Percentiles rank a stretch among this genome's conserved stretches.
phyloP scores from a whole-genome alignment of 2,797 vertebrate genomes.

The Garrulus glandarius region DNA sequence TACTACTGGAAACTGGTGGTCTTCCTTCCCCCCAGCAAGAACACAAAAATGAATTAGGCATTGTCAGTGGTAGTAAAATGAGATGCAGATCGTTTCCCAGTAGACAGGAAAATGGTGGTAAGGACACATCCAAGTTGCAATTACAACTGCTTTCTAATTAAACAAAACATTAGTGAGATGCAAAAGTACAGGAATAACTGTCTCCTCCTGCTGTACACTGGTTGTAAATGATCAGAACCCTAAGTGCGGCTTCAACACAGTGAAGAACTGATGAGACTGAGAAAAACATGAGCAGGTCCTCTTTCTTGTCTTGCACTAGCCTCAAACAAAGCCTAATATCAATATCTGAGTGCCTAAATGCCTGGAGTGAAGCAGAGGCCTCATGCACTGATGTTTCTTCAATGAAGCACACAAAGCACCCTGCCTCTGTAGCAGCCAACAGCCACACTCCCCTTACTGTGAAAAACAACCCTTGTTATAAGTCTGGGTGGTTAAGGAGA shows the following conservation, averaged over 20 bases:
- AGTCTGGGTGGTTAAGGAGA: too few relatives aligned
- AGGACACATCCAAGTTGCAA: fast-evolving
- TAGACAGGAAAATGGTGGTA: not conserved
- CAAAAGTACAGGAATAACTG: not conserved
- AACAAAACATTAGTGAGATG: not conserved
- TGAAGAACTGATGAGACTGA: not conserved
- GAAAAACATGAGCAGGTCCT: not conserved
- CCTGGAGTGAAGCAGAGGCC: not conserved
- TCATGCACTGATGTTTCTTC: not conserved
- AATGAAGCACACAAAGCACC: too few relatives aligned
- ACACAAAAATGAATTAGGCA: not conserved
- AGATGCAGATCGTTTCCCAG: not conserved
- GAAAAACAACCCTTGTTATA: not conserved
- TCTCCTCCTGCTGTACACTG: not conserved
- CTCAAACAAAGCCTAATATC: not conserved
- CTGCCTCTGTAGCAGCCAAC: too few relatives aligned
- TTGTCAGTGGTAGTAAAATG: not conserved
- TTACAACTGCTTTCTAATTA: not conserved
- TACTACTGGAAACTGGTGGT: not conserved
- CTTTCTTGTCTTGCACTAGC: not conserved
- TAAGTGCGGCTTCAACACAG: not conserved
- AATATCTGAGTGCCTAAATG: not conserved
- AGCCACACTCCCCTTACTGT: fast-evolving
- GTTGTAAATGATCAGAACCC: not conserved
- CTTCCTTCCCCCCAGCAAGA: not conserved